Conservation (phyloP, 2,888 invertebrate species). For the Oxytorus armatus region DNA sequence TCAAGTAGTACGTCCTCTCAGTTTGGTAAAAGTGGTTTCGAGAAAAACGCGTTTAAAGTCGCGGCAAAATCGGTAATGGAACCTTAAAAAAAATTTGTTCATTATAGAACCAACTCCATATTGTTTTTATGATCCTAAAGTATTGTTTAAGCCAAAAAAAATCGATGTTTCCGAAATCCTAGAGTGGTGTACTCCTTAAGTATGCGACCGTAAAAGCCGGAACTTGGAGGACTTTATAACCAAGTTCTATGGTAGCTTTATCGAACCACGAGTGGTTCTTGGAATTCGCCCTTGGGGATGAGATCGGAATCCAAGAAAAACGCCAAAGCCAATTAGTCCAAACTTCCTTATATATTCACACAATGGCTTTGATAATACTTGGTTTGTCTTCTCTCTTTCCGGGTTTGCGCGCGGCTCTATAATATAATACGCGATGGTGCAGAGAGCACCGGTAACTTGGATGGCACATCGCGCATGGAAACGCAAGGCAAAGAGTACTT, state of each 20-base stretch:
- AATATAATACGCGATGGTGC: not conserved
- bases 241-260: not conserved
- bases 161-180: no score
- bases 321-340: slow-evolving; percentile 10
- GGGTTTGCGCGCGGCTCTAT: not conserved
- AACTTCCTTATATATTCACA: slow-evolving; percentile 6
- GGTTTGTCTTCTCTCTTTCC: slow-evolving; percentile 5
- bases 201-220: not conserved
- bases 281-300: slow-evolving; percentile 7
- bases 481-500: slow-evolving; percentile 18
- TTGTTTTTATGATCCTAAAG: no score
- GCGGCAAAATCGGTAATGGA: no score
- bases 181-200: slow-evolving; percentile 2
- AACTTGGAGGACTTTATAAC: not conserved
- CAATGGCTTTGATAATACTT: slow-evolving; percentile 22
- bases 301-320: slow-evolving; percentile 33
- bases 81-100: no score
- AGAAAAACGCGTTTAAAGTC: no score
- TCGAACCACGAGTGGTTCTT: not conserved
- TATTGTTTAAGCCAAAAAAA: no score
- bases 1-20: no score
- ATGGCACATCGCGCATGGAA: not conserved
- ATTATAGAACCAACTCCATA: no score
- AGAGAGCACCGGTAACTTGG: slow-evolving; percentile 11
- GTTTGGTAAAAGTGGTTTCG: no score